phyloP scores from a whole-genome alignment of 2,888 invertebrate species.

The Patella pellucida region DNA sequence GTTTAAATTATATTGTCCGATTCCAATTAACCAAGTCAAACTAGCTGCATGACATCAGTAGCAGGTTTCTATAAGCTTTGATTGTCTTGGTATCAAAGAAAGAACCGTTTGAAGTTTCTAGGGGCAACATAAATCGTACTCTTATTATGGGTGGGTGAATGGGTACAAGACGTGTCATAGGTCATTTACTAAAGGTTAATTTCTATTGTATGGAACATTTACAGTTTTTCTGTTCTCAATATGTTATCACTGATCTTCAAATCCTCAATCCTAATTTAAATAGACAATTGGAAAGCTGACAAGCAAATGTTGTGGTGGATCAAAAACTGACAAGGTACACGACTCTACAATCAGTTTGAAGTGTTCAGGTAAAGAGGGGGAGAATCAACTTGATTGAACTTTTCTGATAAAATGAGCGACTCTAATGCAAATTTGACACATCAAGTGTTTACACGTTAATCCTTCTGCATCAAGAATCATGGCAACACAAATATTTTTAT shows the following conservation, averaged over 20 bases:
- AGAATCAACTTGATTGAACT: too few relatives aligned
- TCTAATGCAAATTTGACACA: too few relatives aligned
- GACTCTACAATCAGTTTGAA: neutral
- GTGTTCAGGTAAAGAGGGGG: too few relatives aligned
- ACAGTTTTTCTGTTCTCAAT: neutral
- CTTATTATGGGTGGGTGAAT: neutral
- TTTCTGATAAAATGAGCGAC: too few relatives aligned
- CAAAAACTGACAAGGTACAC: constrained; percentile 6
- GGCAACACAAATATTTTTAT: too few relatives aligned
- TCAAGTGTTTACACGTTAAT: too few relatives aligned
- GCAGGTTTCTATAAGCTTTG: constrained; percentile 3
- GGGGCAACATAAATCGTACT: neutral
- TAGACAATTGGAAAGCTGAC: neutral
- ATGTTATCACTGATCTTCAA: neutral
- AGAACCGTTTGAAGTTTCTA: neutral
- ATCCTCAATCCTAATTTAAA: neutral
- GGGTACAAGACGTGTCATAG: neutral
- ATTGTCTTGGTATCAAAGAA: neutral
- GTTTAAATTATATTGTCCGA: too few relatives aligned
- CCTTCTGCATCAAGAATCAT: too few relatives aligned
- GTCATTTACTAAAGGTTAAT: constrained; percentile 5
- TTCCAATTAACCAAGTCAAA: too few relatives aligned
- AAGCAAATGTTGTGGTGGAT: neutral
- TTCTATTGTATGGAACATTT: neutral
- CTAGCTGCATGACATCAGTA: neutral